These are phyloP conservation scores for Cyanoderma ruficeps DNA, from an alignment of 2,113 vertebrate genomes.

Conservation along the genomic window DNA sequence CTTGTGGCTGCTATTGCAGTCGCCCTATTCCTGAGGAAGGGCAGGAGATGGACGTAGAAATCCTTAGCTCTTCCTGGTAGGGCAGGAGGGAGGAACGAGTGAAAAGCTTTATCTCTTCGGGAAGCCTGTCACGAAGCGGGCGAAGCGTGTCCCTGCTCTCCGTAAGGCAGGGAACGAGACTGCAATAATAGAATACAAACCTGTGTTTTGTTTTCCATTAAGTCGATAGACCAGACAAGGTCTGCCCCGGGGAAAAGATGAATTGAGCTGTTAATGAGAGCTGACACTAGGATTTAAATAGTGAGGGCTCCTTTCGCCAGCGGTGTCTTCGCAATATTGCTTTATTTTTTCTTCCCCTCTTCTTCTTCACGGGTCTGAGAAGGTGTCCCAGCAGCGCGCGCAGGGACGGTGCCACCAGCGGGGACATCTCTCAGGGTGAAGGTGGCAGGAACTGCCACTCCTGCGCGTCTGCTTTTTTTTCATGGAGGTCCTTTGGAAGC, in stretches of 20 bases:
- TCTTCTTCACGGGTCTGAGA: not conserved
- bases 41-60: not conserved
- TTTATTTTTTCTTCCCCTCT: not conserved
- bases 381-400: not conserved
- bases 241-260: constrained; percentile 21
- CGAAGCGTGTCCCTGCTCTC: not conserved
- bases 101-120: not conserved
- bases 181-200: not conserved
- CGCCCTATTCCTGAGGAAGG: not conserved
- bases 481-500: no score
- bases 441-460: not conserved
- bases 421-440: not conserved
- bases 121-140: not conserved
- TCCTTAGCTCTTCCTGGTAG: not conserved
- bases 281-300: constrained; percentile 23
- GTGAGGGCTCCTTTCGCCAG: not conserved
- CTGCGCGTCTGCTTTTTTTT: not conserved
- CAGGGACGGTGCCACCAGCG: not conserved
- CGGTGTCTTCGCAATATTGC: not conserved
- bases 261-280: constrained; percentile 38
- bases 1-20: not conserved
- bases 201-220: constrained; percentile 23
- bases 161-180: not conserved
- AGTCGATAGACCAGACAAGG: constrained; percentile 40
- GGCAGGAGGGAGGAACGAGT: not conserved